Base-by-base conservation (phyloP, 2,113 vertebrate genomes). In the Megaleporinus macrocephalus region DNA sequence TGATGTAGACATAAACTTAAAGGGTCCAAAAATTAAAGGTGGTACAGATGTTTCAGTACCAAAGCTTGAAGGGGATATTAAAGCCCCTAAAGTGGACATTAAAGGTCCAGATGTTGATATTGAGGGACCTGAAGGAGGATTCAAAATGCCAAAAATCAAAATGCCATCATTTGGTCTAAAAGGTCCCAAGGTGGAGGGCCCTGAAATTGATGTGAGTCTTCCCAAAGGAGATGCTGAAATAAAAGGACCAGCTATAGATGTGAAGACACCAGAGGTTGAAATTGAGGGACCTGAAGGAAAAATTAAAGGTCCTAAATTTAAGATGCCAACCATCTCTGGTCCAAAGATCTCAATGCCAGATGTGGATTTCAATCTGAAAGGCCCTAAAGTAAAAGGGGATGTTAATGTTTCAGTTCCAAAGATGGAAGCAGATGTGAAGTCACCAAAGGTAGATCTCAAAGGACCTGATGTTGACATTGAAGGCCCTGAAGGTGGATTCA, bases 401-500 rank as follows among this genome's bases (percentile, higher is more conserved):
- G 51, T 18, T 2, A 16, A 53, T 15, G 51, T 53, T 1, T 53
- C 51, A 18, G 51, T 5, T 15, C 51, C 51, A 11, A 53, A 53
- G 51, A 53, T 53, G 16, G 51, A 53, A 5, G 51, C 15, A 16
- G 51, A 53, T 18, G 5, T 53, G 1, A 53, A 53, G 15, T 15
- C 51, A 16, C 63, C 63, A 9, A 88, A 7, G 14, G 55, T 47
- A 15, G 36, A 77, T 9, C 44, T 63, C 2, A 80, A 87, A 36
- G 68, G 53, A 0, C 49, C 82, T 68, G 70, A 86, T 7, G 26
- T 76, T 71, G 63, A 76, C 30, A 30, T 76, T 63, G 73, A 77
- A 26, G 73, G 78, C 13, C 86, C 88, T 6, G 90, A 93, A 0
- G 90, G 89, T 84, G 91, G 91, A 78, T 72, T 91, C 75, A 61